Percentiles rank a stretch among this genome's conserved stretches.
Conservation (phyloP, 2,888 invertebrate genomes). For the Ommatoiulus sabulosus region DNA sequence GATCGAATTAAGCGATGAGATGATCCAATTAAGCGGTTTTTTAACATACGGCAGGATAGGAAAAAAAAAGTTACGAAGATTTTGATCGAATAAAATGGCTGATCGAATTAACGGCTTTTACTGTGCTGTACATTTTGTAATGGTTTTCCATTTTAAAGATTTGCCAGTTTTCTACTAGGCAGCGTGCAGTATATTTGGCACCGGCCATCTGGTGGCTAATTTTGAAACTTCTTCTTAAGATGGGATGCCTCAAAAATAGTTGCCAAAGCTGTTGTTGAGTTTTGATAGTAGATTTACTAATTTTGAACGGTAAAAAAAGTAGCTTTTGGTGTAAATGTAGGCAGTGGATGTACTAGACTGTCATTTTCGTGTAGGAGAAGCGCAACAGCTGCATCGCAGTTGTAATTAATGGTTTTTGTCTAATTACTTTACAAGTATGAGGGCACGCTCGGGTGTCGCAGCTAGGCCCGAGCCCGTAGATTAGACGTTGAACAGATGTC, state of each 20-base stretch:
- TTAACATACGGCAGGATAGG: too few species aligned
- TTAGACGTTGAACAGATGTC: slow-evolving; percentile 8
- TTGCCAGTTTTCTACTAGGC: neutral
- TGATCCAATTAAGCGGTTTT: too few species aligned
- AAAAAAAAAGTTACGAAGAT: too few species aligned
- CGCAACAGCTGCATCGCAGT: neutral
- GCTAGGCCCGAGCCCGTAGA: neutral
- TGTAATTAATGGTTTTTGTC: slow-evolving; percentile 24
- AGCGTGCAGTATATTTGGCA: neutral
- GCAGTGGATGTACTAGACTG: neutral
- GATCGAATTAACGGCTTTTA: too few species aligned
- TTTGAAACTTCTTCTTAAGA: neutral
- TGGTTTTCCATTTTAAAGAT: too few species aligned
- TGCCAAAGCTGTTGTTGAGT: neutral
- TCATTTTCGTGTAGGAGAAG: neutral
- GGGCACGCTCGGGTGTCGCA: neutral
- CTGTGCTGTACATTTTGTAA: too few species aligned
- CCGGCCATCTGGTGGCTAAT: neutral
- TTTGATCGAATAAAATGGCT: too few species aligned
- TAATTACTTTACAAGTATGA: slow-evolving; percentile 14
- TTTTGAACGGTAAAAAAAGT: neutral
- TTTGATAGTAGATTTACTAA: neutral
- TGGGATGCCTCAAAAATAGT: neutral
- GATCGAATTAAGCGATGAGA: too few species aligned
- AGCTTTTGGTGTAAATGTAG: neutral